Base-by-base conservation (phyloP, 2,888 invertebrate genomes). In the Branchinecta sandiegonensis region DNA sequence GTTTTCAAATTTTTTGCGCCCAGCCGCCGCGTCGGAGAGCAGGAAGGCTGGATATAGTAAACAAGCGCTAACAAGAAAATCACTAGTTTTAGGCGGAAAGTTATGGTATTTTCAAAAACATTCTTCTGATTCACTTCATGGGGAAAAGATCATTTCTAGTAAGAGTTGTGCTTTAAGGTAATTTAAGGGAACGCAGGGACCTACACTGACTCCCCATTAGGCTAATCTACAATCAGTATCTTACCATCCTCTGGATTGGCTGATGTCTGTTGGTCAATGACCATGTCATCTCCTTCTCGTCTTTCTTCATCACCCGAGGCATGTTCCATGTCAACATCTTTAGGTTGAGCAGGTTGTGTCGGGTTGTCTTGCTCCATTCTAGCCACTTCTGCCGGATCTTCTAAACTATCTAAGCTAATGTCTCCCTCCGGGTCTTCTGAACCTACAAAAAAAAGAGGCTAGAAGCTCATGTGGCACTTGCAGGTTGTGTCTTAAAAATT, bases 231-330 rank as follows among this genome's bases (percentile, higher is more conserved):
- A 37, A 8, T 17, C n/a, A 56, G 63, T 56, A 23, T 17, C 23
- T 56, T 56, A 56, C 63, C 63, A 56, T 56, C 63, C n/a, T 56
- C 63, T 56, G 63, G 23, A 17, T 23, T 23, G 2, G 10, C 9
- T 56, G 63, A 56, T 10, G 37, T 1, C 0, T 11, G 9, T 23
- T 56, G 63, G 23, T 56, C 63, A 56, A 56, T 56, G 8, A 56
- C 14, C 63, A 56, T 56, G 10, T 56, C 63, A 56, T 56, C 63
- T 56, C 63, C 63, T 17, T 56, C 63, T 17, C 23, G 63, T 56
- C 63, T n/a, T 56, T 56, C 63, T 56, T 56, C 63, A 56, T 56
- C 63, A 56, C 63, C 63, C 23, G 63, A 56, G 23, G 63, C 63
- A 37, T 37, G 37, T 17, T 56, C 63, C 63, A 56, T 56, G n/a